Base-by-base conservation (phyloP, 2,113 vertebrate genomes). In the Onychorhynchus coronatus region DNA sequence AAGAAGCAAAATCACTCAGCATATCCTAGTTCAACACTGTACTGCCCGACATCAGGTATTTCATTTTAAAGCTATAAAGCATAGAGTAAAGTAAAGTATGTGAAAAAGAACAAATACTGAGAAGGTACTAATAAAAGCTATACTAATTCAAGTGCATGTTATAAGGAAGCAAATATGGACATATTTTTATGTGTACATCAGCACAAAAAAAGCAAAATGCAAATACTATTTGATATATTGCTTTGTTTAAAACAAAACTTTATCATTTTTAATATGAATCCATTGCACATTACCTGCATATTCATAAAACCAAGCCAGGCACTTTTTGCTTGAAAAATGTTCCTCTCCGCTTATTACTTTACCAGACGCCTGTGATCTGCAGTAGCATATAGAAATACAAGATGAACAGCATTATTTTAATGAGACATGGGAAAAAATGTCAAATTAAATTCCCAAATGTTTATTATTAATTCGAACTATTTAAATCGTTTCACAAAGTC, bases 291-390 rank as follows among this genome's bases (percentile, higher is more conserved):
- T 98, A 99, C 98, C 99, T 97, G 99, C 98, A 97, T 99, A 99
- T 96, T 99, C 98, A 89, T 99, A 98, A 98, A 99, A 99, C 99
- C 99, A 99, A 90, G 99, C 98, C 96, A 99, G 98, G 98, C 99
- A 99, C 98, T 99, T 99, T 97, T 99, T 99, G 97, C 98, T 99
- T 97, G 99, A 99, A 98, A 99, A 99, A 86, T 98, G 98, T 90
- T 99, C 99, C 44, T 99, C 99, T 82, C 97, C 95, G 86, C 96
- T 98, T 96, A 99, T 98, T 44, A 99, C 96, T 98, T 98, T 98
- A 96, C 98, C 97, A 81, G 98, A 97, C 50, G 98, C 97, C 97
- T 99, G 99, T 94, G 99, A 98, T 96, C 99, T 99, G 96, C 98
- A 98, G 96, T 98, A 99, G 96, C 99, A 99, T 97, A 93, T 39